phyloP scores from a whole-genome alignment of 2,888 invertebrate species.

The Pocota personata region DNA sequence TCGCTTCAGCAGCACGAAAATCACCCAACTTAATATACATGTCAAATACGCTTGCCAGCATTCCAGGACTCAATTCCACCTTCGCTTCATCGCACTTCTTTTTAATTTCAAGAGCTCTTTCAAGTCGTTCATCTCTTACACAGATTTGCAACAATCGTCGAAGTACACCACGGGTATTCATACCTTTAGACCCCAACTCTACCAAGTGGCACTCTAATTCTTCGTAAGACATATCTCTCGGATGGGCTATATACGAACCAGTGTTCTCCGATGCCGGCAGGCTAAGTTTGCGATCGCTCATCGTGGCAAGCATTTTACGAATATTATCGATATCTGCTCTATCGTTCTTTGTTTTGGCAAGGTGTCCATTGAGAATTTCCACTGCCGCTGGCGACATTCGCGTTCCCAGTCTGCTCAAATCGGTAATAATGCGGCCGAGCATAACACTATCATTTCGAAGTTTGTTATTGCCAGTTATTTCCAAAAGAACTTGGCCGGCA shows the following conservation, averaged over 20 bases:
- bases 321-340: constrained; percentile 69
- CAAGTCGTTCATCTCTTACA: constrained; percentile 84
- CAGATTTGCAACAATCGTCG: constrained; percentile 85
- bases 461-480: constrained; percentile 83
- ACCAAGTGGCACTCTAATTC: constrained; percentile 86
- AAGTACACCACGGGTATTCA: constrained; percentile 87
- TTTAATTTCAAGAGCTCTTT: constrained; percentile 84
- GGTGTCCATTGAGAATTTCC: constrained; percentile 81
- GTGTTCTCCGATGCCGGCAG: constrained; percentile 74
- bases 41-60: constrained; percentile 87
- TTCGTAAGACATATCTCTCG: constrained; percentile 86
- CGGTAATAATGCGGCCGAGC: constrained; percentile 83
- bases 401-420: constrained; percentile 79
- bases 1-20: constrained; percentile 84
- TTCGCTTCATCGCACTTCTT: constrained; percentile 84
- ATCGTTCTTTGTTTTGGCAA: constrained; percentile 75
- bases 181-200: constrained; percentile 86
- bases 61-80: constrained; percentile 86
- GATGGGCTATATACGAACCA: constrained; percentile 83
- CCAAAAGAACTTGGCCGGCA: constrained; percentile 84
- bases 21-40: constrained; percentile 85
- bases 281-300: constrained; percentile 82
- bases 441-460: constrained; percentile 82
- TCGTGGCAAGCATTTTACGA: constrained; percentile 78
- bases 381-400: constrained; percentile 83